Conservation (phyloP, 2,888 invertebrate genomes). For the Cerastoderma edule region DNA sequence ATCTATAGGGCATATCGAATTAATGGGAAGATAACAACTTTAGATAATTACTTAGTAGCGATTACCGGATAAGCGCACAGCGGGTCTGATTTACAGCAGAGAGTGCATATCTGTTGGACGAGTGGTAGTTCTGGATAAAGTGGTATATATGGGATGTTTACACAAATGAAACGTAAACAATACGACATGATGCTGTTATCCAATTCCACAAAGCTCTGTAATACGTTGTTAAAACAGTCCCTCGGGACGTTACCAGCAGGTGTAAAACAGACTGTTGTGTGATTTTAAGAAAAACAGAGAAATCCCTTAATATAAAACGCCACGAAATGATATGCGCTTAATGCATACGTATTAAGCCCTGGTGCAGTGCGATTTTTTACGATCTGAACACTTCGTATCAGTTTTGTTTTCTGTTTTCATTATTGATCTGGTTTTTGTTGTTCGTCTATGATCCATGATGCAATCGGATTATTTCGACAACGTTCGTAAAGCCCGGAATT, state of each 20-base stretch:
- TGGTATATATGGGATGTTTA: conserved; percentile 22
- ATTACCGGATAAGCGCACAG: not conserved
- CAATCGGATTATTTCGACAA: too few relatives aligned
- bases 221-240: conserved; percentile 14
- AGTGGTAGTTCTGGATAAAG: not conserved
- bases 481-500: too few relatives aligned
- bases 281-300: not conserved
- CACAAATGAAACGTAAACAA: conserved; percentile 6
- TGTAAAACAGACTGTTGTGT: conserved; percentile 15
- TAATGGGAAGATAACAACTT: not conserved
- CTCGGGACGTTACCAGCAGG: not conserved
- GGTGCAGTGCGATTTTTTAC: too few relatives aligned
- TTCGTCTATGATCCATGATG: too few relatives aligned
- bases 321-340: too few relatives aligned
- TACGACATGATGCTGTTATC: conserved; percentile 2
- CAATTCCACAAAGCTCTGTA: conserved; percentile 9
- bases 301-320: too few relatives aligned
- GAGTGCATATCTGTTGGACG: not conserved
- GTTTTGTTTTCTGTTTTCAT: too few relatives aligned
- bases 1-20: not conserved
- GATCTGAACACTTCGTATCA: too few relatives aligned
- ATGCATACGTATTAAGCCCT: too few relatives aligned
- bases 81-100: not conserved
- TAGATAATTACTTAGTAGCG: not conserved
- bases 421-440: too few relatives aligned